Evolutionary conservation across 2,113 vertebrate genomes (phyloP), one percentile per base, ranked within the genome.

Genomic region (Dunckerocampus dactyliophorus): DNA sequence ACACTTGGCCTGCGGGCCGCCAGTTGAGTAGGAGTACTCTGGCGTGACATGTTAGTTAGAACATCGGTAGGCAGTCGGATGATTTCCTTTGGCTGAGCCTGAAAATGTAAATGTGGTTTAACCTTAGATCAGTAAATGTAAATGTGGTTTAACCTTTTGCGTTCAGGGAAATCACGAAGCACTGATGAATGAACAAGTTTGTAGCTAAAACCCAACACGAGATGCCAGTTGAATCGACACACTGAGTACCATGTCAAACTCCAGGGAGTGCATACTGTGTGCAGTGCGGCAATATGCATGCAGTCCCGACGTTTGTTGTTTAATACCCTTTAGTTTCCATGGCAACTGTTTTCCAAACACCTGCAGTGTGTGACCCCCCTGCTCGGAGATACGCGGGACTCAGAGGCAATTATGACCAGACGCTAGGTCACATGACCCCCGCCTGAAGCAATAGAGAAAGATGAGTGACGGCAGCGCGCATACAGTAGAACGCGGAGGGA

Each of bases 351-450:
- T 59, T 69, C 62, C 76, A 68, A 66, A 59, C 53, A 8, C 54
- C 48, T 72, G 72, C 14, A 54, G 39, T 20, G 43, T 31, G 53
- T 49, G 78, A 76, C 72, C 69, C 57, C 52, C 31, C 58, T 22
- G 56, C 19, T 46, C 10, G 15, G 50, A 22, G 55, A 47, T 59
- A 47, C 9, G 37, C 24, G 52, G 47, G 74, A 71, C 69, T 69
- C 57, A 20, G 46, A 50, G 21, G 31, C 77, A 77, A 83, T 72
- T 69, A 66, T 58, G 58, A 51, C 49, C 46, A 56, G 48, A 59
- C 72, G 56, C n/a, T 6, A 57, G 75, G 81, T 79, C 67, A 65
- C 62, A 46, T 16, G 59, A 63, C 63, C 59, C 71, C 59, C 13
- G 39, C 39, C 64, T 37, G 11, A 20, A 31, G 67, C 39, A 46